These are phyloP conservation scores for Neodiprion virginianus DNA, from an alignment of 1,140 invertebrate genomes.

Conservation along the genomic window DNA sequence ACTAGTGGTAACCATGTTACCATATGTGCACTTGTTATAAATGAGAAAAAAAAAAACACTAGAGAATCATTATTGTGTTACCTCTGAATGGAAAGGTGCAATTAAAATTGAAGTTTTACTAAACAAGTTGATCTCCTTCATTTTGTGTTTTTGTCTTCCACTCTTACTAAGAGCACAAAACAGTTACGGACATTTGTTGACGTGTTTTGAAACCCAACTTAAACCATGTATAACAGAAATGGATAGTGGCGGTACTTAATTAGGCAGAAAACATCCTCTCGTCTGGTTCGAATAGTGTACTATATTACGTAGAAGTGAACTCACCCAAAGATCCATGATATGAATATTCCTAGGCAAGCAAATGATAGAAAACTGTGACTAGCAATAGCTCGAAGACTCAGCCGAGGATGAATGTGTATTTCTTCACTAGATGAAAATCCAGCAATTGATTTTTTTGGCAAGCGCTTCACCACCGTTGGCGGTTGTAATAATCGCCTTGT, in stretches of 20 bases:
- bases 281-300: neutral
- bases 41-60: no score
- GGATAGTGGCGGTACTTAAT: constrained; percentile 1
- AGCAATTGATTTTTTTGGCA: constrained; percentile 65
- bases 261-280: constrained; percentile 23
- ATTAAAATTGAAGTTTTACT: no score
- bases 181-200: neutral
- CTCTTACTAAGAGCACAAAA: no score
- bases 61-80: no score
- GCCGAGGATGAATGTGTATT: constrained; percentile 68
- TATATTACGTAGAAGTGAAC: constrained; percentile 14
- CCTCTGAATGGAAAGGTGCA: no score
- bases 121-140: no score
- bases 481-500: constrained; percentile 68
- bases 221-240: neutral
- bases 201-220: neutral
- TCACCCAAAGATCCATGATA: constrained; percentile 49
- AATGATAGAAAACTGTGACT: constrained; percentile 67
- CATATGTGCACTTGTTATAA: no score
- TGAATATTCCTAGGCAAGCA: constrained; percentile 37
- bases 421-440: constrained; percentile 64
- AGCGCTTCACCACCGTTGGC: constrained; percentile 66
- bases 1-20: no score
- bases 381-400: constrained; percentile 74
- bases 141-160: no score